Evolutionary conservation across 2,113 vertebrate genomes (phyloP).

Genomic region (Telmatochromis sp.): DNA sequence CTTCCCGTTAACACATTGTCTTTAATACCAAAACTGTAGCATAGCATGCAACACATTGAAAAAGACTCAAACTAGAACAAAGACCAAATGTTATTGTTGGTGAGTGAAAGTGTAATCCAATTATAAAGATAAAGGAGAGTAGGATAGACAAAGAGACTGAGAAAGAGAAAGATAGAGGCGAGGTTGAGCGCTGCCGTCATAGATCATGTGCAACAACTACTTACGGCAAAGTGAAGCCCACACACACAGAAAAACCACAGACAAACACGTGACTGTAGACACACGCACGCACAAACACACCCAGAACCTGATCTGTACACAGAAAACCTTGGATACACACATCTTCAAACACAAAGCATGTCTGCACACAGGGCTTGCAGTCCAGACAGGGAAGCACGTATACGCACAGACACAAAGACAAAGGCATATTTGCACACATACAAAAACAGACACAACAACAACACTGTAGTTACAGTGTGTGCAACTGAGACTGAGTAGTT

Average conservation of each 20-base stretch:
- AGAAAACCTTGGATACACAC: neutral
- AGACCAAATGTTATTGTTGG: neutral
- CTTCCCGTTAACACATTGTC: neutral
- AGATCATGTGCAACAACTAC: conserved; percentile 41
- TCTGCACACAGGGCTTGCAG: neutral
- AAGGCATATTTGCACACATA: neutral
- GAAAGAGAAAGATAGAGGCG: neutral
- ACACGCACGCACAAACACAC: neutral
- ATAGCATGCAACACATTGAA: neutral
- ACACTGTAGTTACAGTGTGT: neutral
- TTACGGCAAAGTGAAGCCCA: conserved; percentile 22
- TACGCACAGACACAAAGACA: neutral
- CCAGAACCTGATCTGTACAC: conserved; percentile 1
- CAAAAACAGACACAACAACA: neutral
- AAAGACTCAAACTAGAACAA: accelerated
- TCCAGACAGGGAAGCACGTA: neutral
- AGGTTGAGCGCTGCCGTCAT: neutral
- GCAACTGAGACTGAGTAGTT: neutral
- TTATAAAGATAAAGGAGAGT: neutral
- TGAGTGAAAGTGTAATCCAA: neutral
- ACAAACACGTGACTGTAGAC: conserved; percentile 25
- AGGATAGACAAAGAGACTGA: neutral
- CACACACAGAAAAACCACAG: conserved; percentile 38
- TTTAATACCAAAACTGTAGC: neutral
- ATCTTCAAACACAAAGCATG: neutral